Conservation (phyloP, 2,113 vertebrate genomes). For the Heptranchias perlo region DNA sequence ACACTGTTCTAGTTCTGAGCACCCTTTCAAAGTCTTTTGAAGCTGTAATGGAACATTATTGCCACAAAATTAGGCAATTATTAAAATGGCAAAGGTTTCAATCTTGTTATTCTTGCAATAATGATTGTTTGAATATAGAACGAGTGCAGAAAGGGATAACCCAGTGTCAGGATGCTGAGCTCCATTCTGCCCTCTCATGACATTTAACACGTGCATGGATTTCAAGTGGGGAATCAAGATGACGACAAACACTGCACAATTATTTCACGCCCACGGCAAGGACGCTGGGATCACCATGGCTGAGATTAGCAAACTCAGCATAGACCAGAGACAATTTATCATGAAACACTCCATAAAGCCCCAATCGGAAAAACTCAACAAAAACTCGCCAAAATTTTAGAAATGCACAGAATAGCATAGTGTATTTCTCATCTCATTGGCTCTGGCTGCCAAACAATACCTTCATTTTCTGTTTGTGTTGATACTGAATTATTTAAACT, state of each 20-base stretch:
- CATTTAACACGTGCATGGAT: neutral
- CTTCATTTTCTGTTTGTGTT: neutral
- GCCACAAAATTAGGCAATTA: neutral
- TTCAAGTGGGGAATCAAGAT: neutral
- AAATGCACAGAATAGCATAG: neutral
- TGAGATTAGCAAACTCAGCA: neutral
- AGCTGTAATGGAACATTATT: neutral
- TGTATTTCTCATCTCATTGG: neutral
- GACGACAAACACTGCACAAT: neutral
- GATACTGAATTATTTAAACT: neutral
- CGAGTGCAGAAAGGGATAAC: neutral
- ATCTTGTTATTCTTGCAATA: neutral
- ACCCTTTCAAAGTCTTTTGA: neutral
- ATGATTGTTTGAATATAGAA: neutral
- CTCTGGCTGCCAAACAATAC: neutral
- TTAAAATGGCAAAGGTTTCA: neutral
- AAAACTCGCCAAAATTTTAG: neutral
- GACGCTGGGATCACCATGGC: neutral
- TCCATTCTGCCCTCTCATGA: neutral
- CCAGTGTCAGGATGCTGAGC: neutral
- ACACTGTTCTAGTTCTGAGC: neutral
- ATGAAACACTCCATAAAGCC: neutral
- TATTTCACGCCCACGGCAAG: neutral
- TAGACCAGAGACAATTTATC: neutral
- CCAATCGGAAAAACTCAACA: neutral